Evolutionary conservation across 1,140 invertebrate genomes (phyloP).

Genomic region (Penaeus chinensis): DNA sequence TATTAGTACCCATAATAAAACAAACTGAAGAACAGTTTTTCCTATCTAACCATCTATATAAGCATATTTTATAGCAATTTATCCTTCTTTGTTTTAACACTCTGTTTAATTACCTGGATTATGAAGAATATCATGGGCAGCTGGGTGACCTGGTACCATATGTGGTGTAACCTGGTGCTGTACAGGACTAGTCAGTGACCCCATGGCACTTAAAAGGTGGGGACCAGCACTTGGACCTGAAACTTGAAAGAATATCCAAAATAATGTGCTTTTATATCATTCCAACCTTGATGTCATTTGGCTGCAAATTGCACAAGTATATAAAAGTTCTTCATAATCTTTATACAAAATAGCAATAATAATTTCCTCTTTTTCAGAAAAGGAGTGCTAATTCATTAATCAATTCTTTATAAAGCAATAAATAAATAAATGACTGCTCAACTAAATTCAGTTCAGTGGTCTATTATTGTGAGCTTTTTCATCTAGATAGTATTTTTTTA

Average conservation of each 20-base stretch:
- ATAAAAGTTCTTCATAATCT: background rate
- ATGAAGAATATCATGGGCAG: conserved; percentile 50
- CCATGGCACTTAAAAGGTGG: conserved; percentile 61
- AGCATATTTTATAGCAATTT: background rate
- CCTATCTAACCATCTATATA: background rate
- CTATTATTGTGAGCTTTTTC: too few relatives aligned
- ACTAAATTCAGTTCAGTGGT: too few relatives aligned
- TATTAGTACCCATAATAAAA: background rate
- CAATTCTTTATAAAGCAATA: too few relatives aligned
- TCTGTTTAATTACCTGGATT: conserved; percentile 45
- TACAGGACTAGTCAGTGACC: conserved; percentile 61
- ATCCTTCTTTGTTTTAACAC: background rate
- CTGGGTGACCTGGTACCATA: conserved; percentile 59
- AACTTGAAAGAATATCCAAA: conserved; percentile 31
- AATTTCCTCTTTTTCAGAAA: too few relatives aligned
- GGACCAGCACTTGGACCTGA: conserved; percentile 52
- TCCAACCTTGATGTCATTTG: too few relatives aligned
- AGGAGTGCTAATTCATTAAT: too few relatives aligned
- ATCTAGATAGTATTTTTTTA: too few relatives aligned
- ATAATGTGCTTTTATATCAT: background rate
- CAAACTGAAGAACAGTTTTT: background rate
- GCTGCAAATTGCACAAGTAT: background rate
- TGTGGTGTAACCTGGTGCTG: conserved; percentile 56
- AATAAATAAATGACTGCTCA: too few relatives aligned
- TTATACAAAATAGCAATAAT: too few relatives aligned